phyloP scores from a whole-genome alignment of 1,140 invertebrate genomes.

The Bathynomus jamesi region DNA sequence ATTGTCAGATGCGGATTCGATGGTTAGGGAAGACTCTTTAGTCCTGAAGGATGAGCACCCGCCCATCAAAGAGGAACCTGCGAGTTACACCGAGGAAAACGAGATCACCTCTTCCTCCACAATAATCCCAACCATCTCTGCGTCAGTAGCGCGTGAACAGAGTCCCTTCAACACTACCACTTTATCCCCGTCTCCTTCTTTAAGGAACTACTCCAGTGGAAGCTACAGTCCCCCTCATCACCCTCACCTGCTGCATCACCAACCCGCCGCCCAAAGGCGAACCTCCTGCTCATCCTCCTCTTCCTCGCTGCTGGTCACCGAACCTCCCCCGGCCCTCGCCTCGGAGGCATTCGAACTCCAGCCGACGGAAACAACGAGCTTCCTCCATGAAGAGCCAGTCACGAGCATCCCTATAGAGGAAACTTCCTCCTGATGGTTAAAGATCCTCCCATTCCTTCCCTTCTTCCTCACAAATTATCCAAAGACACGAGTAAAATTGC shows the following conservation, averaged over 20 bases:
- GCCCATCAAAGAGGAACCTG: neutral
- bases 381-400: neutral
- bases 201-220: neutral
- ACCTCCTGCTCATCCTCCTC: neutral
- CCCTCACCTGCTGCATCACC: neutral
- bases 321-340: neutral
- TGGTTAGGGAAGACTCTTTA: neutral
- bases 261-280: neutral
- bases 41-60: neutral
- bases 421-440: neutral
- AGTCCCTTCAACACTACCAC: neutral
- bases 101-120: neutral
- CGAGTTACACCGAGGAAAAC: neutral
- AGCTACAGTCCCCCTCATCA: neutral
- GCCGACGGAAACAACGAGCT: neutral
- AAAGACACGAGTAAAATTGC: too few species aligned
- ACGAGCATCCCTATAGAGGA: neutral
- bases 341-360: neutral
- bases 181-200: neutral
- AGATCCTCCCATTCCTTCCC: neutral
- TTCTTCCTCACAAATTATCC: neutral
- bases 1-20: neutral
- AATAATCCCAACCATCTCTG: neutral
- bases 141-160: neutral
- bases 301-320: neutral